Base-by-base conservation (phyloP, 2,113 vertebrate genomes). In the Perca flavescens region DNA sequence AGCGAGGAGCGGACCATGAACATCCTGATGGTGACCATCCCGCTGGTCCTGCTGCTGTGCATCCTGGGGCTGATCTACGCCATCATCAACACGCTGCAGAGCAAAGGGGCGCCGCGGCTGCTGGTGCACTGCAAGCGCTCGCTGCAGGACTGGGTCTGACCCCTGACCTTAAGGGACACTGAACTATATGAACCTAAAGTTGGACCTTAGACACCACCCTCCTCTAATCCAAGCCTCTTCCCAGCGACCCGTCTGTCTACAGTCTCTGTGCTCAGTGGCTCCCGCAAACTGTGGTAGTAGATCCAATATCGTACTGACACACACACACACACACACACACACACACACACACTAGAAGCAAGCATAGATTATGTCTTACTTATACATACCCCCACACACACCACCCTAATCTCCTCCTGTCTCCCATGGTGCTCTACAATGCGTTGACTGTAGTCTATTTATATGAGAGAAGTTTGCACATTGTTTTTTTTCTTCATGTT, bases 91-190 rank as follows among this genome's bases (percentile, higher is more conserved):
- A 96, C 97, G 81, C 96, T 98, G 94, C 97, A 99, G 95, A 96
- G 97, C 92, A 99, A 98, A 92, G 98, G 98, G 0, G 93, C 97
- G 0, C 98, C 98, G 0, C 95, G 96, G 61, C 94, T 97, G 93
- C 96, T 99, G 74, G 93, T 98, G 76, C 97, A 99, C 95, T 99
- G 98, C 96, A 99, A 97, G 91, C 98, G 98, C 80, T 99, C 98
- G 1, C 91, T 99, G 92, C 98, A 99, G 94, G 97, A 99, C 83
- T 99, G 98, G 98, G 98, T 99, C 88, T 99, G 96, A 99, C 61
- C 79, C 78, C 60, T 12, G 25, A 31, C 71, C 1, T 21, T 2
- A 6, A 76, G 62, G 64, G 74, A 58, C 69, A 10, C 56, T 75
- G 89, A 77, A 77, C 91, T 64, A 0, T 64, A 0, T 86, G 89